A percentile compares a stretch with the other conserved stretches of the same genome.
Conservation (phyloP, 2,113 vertebrate genomes). For the Hyaena hyaena region DNA sequence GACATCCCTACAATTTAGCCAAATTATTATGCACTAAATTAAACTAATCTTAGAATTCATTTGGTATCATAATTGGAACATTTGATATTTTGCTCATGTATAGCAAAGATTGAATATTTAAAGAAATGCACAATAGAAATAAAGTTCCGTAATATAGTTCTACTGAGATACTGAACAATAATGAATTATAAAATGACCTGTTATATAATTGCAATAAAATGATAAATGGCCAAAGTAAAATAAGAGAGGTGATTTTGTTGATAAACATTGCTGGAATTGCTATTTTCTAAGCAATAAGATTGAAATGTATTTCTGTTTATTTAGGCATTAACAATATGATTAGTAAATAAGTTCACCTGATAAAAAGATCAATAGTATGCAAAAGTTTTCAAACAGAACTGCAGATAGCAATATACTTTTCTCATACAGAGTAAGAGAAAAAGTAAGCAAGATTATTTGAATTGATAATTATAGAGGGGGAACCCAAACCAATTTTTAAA, state of each 20-base stretch:
- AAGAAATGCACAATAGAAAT: not conserved
- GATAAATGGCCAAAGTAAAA: not conserved
- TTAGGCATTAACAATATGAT: not conserved
- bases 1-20: not conserved
- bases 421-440: not conserved
- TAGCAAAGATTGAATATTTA: not conserved
- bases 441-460: constrained; percentile 23
- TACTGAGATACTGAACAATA: not conserved
- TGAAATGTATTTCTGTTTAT: not conserved
- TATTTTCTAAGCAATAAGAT: not conserved
- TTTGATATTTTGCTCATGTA: not conserved
- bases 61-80: not conserved
- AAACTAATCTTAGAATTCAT: not conserved
- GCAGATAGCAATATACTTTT: not conserved
- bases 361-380: not conserved
- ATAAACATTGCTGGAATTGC: not conserved
- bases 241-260: not conserved
- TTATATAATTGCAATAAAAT: not conserved
- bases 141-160: not conserved
- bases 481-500: constrained; percentile 16
- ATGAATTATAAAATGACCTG: not conserved
- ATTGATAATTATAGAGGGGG: not conserved
- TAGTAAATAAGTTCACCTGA: not conserved
- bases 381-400: constrained; percentile 1
- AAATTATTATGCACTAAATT: not conserved